Evolutionary conservation across 2,113 vertebrate species (phyloP).

Genomic region (Eupsittula cactorum): DNA sequence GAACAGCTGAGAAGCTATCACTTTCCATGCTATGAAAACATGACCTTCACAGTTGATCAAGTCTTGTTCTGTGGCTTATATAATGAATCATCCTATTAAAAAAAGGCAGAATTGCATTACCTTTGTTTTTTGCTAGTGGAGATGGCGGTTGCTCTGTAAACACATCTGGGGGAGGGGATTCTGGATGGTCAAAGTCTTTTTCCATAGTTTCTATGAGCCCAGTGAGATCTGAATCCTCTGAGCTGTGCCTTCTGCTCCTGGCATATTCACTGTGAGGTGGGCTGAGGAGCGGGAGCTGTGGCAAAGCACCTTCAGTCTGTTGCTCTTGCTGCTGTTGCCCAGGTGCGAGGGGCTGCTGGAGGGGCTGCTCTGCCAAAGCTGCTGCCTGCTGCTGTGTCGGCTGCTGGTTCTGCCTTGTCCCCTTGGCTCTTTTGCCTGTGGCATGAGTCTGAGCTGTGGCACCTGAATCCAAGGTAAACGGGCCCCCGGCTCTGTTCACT

Average conservation of each 20-base stretch:
- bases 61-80: neutral
- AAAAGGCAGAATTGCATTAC: conserved; percentile 69
- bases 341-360: conserved; percentile 64
- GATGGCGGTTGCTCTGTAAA: conserved; percentile 87
- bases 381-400: conserved; percentile 65
- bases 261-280: conserved; percentile 62
- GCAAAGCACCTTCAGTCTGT: conserved; percentile 67
- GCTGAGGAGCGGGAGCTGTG: conserved; percentile 46
- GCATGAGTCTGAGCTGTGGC: conserved; percentile 74
- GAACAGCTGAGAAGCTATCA: neutral
- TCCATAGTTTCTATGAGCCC: conserved; percentile 94
- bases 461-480: conserved; percentile 73
- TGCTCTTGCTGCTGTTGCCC: conserved; percentile 75
- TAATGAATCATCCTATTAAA: neutral
- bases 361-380: conserved; percentile 75
- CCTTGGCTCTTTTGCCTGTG: conserved; percentile 79
- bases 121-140: conserved; percentile 87
- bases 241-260: conserved; percentile 77
- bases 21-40: neutral
- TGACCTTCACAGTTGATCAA: neutral
- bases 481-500: conserved; percentile 66
- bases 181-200: conserved; percentile 92
- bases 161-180: conserved; percentile 79
- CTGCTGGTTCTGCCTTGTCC: conserved; percentile 72
- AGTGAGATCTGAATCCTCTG: conserved; percentile 88